Percentiles rank a stretch among this genome's conserved stretches.
phyloP scores from a whole-genome alignment of 2,113 vertebrate genomes.

The Lophius piscatorius region DNA sequence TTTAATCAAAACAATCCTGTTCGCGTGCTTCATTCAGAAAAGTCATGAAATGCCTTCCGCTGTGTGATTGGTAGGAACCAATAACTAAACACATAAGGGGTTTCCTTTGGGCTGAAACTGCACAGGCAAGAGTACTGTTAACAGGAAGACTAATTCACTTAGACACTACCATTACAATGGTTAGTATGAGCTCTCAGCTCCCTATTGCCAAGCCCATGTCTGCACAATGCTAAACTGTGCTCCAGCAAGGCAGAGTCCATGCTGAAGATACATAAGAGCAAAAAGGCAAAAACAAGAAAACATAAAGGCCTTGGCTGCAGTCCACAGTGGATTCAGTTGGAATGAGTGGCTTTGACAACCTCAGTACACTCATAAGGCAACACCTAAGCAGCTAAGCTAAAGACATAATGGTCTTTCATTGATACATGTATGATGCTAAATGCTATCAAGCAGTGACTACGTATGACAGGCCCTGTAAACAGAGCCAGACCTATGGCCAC shows the following conservation, averaged over 20 bases:
- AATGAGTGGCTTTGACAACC: slow-evolving; percentile 67
- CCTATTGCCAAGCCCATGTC: slow-evolving; percentile 37
- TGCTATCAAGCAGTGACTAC: slow-evolving; percentile 83
- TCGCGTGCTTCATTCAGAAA: slow-evolving; percentile 45
- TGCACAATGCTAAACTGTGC: slow-evolving; percentile 50
- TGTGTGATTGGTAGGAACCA: slow-evolving; percentile 49
- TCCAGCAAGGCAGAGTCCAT: slow-evolving; percentile 22
- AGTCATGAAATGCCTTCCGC: slow-evolving; percentile 51
- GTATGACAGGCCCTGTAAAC: slow-evolving; percentile 87
- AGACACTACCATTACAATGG: slow-evolving; percentile 64
- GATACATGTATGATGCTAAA: slow-evolving; percentile 65
- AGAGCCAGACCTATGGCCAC: slow-evolving; percentile 75
- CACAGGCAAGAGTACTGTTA: slow-evolving; percentile 63
- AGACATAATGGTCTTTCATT: slow-evolving; percentile 57
- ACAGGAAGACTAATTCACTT: slow-evolving; percentile 65
- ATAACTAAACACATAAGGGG: slow-evolving; percentile 51
- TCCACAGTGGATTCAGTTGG: slow-evolving; percentile 46
- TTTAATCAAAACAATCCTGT: slow-evolving; percentile 56
- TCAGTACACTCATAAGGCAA: slow-evolving; percentile 63
- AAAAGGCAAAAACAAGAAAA: slow-evolving; percentile 16
- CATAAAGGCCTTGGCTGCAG: slow-evolving; percentile 35
- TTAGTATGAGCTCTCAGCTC: slow-evolving; percentile 56
- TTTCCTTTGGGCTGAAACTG: slow-evolving; percentile 55
- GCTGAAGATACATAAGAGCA: slow-evolving; percentile 36
- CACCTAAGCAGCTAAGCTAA: slow-evolving; percentile 63